Base-by-base conservation (phyloP, 2,113 vertebrate genomes). In the Austrofundulus limnaeus region DNA sequence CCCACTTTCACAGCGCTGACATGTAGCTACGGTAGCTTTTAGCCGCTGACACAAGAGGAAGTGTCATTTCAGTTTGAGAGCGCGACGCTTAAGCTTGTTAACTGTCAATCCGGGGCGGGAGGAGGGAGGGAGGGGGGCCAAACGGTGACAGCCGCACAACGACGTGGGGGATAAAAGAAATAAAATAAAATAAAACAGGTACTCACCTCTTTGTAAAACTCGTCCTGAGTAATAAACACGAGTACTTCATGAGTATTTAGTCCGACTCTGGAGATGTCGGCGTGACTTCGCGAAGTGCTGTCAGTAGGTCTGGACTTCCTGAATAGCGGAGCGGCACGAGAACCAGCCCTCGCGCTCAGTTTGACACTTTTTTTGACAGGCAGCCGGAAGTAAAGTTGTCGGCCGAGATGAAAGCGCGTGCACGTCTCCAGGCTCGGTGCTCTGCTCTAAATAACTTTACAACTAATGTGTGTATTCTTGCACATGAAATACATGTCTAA, bases 281-380 rank as follows among this genome's bases (percentile, higher is more conserved):
- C 48, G 83, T 24, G 83, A 84, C 84, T 86, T 87, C 59, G 16
- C 47, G 61, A 72, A 75, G 82, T 73, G 84, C 80, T 84, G 82
- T 84, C 84, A 85, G 77, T 83, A 45, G 75, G 74, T 78, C 31
- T 49, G 64, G 85, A 88, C 86, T 89, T 89, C 88, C 88, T 89
- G 88, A 76, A 84, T 86, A 82, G 83, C 86, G 85, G 83, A 78
- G 65, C 83, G 45, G 77, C 72, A 5, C 16, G 76, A 38, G 42
- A 76, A 38, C 82, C 77, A 31, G 75, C 81, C 72, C 81, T 61
- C 49, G 58, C 60, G 31, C 31, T 34, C 5, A 43, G 72, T 78
- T 63, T 85, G 83, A 85, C 85, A 87, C 49, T 80, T n/a, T n/a
- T n/a, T n/a, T 55, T 86, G 83, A 86, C 87, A 83, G 81, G 61